Percentiles rank a stretch among this genome's conserved stretches.
These are phyloP conservation scores for Xenops minutus DNA, from an alignment of 2,797 vertebrate genomes.

Conservation along the genomic window DNA sequence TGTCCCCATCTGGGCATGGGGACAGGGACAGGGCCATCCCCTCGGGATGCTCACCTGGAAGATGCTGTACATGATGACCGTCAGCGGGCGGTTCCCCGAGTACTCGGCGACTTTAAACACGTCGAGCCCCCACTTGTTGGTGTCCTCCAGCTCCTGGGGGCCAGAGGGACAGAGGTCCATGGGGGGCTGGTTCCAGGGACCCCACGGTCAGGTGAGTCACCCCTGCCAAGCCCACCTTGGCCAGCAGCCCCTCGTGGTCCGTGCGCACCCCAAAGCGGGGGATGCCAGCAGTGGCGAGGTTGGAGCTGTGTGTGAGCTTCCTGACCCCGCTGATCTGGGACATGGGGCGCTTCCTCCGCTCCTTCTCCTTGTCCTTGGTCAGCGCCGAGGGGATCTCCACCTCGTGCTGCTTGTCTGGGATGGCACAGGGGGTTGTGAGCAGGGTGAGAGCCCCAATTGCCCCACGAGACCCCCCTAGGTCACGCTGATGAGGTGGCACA, in stretches of 20 bases:
- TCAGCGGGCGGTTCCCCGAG: slow-evolving; percentile 88
- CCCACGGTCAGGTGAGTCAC: rapidly evolving
- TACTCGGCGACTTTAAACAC: slow-evolving; percentile 89
- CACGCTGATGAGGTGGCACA: slow-evolving; percentile 51
- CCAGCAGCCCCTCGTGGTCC: slow-evolving; percentile 83
- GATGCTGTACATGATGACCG: slow-evolving; percentile 88
- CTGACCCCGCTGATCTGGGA: slow-evolving; percentile 88
- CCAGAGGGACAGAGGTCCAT: not conserved
- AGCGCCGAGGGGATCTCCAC: slow-evolving; percentile 82
- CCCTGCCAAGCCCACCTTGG: slow-evolving; percentile 75
- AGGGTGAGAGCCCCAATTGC: rapidly evolving
- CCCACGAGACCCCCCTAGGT: rapidly evolving
- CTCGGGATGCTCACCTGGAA: slow-evolving; percentile 82
- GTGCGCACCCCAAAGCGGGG: slow-evolving; percentile 89
- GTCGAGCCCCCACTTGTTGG: slow-evolving; percentile 90
- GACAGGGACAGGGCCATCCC: not conserved
- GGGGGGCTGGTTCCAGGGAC: rapidly evolving
- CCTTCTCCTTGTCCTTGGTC: slow-evolving; percentile 82
- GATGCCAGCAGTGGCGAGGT: slow-evolving; percentile 75
- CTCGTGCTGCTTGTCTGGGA: slow-evolving; percentile 89
- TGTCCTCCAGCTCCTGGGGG: slow-evolving; percentile 86
- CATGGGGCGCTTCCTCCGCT: slow-evolving; percentile 85
- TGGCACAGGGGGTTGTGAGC: rapidly evolving
- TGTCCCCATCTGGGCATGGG: rapidly evolving
- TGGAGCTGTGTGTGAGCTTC: slow-evolving; percentile 75